These are phyloP conservation scores for Parotocinclus haroldoi DNA, from an alignment of 2,797 vertebrate species.

Conservation along the genomic window DNA sequence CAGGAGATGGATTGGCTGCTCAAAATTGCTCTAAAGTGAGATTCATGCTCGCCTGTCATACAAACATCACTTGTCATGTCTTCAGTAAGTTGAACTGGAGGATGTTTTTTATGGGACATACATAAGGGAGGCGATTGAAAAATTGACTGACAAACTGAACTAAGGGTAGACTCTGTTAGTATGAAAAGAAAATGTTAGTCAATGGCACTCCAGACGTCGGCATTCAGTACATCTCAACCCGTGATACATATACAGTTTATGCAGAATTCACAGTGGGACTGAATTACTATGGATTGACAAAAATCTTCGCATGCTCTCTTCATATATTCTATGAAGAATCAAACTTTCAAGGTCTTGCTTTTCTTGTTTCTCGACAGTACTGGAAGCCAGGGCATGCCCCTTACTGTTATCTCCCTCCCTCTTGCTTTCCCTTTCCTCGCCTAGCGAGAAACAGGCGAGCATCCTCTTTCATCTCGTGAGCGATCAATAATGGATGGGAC, in stretches of 20 bases:
- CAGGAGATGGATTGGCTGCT: too few species aligned
- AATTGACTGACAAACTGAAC: too few species aligned
- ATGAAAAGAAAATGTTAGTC: too few species aligned
- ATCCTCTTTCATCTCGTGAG: slow-evolving; percentile 73
- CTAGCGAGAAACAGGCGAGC: slow-evolving; percentile 44
- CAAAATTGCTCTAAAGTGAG: too few species aligned
- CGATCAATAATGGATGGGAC: slow-evolving; percentile 81
- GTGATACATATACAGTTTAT: background rate
- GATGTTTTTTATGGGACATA: too few species aligned
- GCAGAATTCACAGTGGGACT: slow-evolving; percentile 7
- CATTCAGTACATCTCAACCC: too few species aligned
- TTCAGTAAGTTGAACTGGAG: too few species aligned
- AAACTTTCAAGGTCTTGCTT: slow-evolving; percentile 45
- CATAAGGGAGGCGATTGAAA: too few species aligned
- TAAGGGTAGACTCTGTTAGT: too few species aligned
- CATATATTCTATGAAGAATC: slow-evolving; percentile 34
- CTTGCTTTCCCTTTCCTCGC: slow-evolving; percentile 29
- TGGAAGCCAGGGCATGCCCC: slow-evolving; percentile 40
- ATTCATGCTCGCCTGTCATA: too few species aligned
- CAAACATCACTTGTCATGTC: too few species aligned
- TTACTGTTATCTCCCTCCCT: background rate
- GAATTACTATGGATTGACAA: background rate
- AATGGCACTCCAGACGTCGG: too few species aligned
- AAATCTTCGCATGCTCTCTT: slow-evolving; percentile 10
- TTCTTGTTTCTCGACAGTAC: slow-evolving; percentile 34